Conservation (phyloP, 2,888 invertebrate genomes). For the Geotrupes spiniger region DNA sequence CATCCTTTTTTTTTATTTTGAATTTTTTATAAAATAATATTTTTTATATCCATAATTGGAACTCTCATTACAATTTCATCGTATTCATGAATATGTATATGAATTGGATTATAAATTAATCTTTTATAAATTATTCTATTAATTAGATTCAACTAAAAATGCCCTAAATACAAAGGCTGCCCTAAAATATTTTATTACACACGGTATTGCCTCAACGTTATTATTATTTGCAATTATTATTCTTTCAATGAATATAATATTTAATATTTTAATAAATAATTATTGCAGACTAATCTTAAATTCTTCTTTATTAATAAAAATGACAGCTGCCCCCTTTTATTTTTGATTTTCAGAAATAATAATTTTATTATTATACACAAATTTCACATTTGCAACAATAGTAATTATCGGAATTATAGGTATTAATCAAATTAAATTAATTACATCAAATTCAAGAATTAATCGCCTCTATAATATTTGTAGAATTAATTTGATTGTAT, state of each 20-base stretch:
- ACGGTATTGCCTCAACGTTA: slow-evolving; percentile 58
- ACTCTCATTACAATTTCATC: slow-evolving; percentile 54
- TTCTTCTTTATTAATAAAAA: slow-evolving; percentile 54
- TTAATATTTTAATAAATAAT: slow-evolving; percentile 8
- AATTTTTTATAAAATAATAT: slow-evolving; percentile 53
- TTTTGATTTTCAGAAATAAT: slow-evolving; percentile 61
- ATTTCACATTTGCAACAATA: slow-evolving; percentile 44
- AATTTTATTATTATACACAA: slow-evolving; percentile 49
- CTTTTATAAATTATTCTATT: slow-evolving; percentile 60
- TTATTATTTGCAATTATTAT: slow-evolving; percentile 53
- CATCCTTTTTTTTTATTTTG: slow-evolving; percentile 55
- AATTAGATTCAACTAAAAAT: slow-evolving; percentile 54
- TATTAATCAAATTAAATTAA: slow-evolving; percentile 42
- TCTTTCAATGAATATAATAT: slow-evolving; percentile 40
- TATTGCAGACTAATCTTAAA: slow-evolving; percentile 31
- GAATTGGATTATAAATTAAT: slow-evolving; percentile 65
- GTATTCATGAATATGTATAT: slow-evolving; percentile 52
- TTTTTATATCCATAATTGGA: slow-evolving; percentile 51
- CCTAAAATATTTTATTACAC: slow-evolving; percentile 60
- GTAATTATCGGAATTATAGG: slow-evolving; percentile 55
- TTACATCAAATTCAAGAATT: slow-evolving; percentile 62
- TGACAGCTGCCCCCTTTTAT: slow-evolving; percentile 59
- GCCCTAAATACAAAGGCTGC: slow-evolving; percentile 33
- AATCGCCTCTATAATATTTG: slow-evolving; percentile 31
- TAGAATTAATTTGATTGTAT: slow-evolving; percentile 30